These are phyloP conservation scores for Tauraco hartlaubi DNA, from an alignment of 2,797 vertebrate genomes.

Conservation along the genomic window DNA sequence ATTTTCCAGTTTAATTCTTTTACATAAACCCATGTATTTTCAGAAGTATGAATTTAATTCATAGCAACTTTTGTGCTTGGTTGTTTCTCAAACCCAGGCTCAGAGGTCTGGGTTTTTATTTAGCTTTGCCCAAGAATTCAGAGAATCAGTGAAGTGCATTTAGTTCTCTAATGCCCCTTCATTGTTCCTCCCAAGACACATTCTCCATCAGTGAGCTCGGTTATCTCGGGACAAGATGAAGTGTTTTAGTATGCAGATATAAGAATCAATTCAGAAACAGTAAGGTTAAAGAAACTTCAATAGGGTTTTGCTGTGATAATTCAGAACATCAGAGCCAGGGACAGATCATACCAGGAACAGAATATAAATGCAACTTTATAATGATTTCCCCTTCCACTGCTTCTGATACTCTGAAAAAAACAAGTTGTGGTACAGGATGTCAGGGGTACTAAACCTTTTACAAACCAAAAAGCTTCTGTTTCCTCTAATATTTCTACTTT, in stretches of 20 bases:
- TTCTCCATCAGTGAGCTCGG: background rate
- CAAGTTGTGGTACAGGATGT: background rate
- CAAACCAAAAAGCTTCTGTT: background rate
- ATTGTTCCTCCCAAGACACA: background rate
- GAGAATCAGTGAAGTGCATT: background rate
- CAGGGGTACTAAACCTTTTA: background rate
- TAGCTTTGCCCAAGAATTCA: background rate
- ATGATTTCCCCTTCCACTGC: background rate
- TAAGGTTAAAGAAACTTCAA: background rate
- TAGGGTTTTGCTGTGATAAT: background rate
- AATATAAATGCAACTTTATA: background rate
- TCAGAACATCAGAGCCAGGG: background rate
- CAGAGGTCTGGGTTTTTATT: background rate
- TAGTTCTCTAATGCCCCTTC: background rate
- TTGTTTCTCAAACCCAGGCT: background rate
- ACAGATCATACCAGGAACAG: background rate
- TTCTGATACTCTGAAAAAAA: background rate
- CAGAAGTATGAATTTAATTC: background rate
- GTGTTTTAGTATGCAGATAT: background rate
- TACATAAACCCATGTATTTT: constrained; percentile 32
- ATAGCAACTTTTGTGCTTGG: background rate
- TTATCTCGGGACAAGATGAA: background rate
- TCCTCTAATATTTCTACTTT: background rate
- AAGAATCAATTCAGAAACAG: background rate
- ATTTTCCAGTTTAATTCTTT: constrained; percentile 23